phyloP scores from a whole-genome alignment of 1,140 invertebrate species.

The Nasonia longicornis region DNA sequence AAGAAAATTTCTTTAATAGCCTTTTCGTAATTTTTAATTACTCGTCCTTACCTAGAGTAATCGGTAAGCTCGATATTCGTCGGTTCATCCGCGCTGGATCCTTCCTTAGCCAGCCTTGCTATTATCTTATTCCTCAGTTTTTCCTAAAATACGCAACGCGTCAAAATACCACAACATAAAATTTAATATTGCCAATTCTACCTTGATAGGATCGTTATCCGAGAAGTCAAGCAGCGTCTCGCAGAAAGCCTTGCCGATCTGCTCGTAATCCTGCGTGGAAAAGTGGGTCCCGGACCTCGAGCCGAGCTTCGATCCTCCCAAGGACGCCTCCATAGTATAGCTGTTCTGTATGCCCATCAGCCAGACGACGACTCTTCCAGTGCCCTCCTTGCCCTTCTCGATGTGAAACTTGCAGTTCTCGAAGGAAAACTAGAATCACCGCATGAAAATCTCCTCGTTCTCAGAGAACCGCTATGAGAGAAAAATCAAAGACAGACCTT shows the following conservation, averaged over 20 bases:
- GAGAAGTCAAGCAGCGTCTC: slow-evolving; percentile 92
- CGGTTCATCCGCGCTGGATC: slow-evolving; percentile 88
- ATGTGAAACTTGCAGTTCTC: slow-evolving; percentile 94
- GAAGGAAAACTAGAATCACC: slow-evolving; percentile 86
- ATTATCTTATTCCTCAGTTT: slow-evolving; percentile 83
- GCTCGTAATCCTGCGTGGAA: slow-evolving; percentile 82
- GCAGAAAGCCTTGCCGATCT: slow-evolving; percentile 89
- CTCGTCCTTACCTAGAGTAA: slow-evolving; percentile 80
- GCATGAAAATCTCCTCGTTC: not conserved
- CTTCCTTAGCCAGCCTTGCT: slow-evolving; percentile 81
- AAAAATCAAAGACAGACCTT: slow-evolving; percentile 73
- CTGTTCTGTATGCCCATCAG: slow-evolving; percentile 93
- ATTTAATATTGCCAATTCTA: slow-evolving; percentile 56
- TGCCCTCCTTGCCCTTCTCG: slow-evolving; percentile 92
- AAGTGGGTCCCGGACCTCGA: slow-evolving; percentile 90
- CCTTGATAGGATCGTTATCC: slow-evolving; percentile 88
- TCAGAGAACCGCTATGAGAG: slow-evolving; percentile 16
- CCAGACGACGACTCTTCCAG: slow-evolving; percentile 92
- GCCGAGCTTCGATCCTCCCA: slow-evolving; percentile 87
- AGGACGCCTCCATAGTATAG: slow-evolving; percentile 94
- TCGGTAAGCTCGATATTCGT: slow-evolving; percentile 86
- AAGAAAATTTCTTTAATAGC: slow-evolving; percentile 24
- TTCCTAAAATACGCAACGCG: slow-evolving; percentile 70
- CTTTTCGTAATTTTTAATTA: not conserved
- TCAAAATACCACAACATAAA: not conserved